A percentile compares a stretch with the other conserved stretches of the same genome.
Conservation (phyloP, 2,888 invertebrate species). For the Furcula furcula region DNA sequence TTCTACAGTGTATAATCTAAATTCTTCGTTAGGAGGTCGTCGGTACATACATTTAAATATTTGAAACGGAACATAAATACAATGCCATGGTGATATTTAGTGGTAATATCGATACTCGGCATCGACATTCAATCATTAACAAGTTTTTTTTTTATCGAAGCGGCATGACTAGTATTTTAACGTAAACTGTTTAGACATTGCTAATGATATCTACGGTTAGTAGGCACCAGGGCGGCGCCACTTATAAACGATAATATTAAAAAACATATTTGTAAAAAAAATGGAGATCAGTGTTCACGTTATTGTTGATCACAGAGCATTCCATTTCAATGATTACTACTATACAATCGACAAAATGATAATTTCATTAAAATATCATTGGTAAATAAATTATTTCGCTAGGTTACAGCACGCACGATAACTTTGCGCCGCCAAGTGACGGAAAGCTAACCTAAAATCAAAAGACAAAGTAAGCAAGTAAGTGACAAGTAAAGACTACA, state of each 20-base stretch:
- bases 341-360: no score
- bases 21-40: conserved; percentile 3
- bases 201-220: conserved; percentile 4
- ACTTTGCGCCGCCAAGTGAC: no score
- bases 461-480: no score
- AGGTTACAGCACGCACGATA: no score
- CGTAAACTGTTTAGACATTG: conserved; percentile 34
- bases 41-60: conserved; percentile 16
- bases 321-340: no score
- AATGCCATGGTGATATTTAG: conserved; percentile 32
- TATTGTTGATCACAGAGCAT: no score
- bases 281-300: no score
- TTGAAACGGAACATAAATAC: conserved; percentile 9
- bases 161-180: conserved; percentile 49
- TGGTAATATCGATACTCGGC: conserved; percentile 25
- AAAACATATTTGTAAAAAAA: no score
- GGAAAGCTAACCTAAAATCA: no score
- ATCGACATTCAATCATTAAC: conserved; percentile 20
- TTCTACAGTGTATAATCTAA: neutral
- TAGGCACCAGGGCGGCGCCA: conserved; percentile 3
- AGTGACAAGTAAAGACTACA: no score
- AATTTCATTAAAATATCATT: no score
- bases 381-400: no score
- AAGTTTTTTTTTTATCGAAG: conserved; percentile 39
- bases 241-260: neutral